A percentile compares a stretch with the other conserved stretches of the same genome.
phyloP scores from a whole-genome alignment of 2,797 vertebrate genomes.

The Eulemur rubriventer region DNA sequence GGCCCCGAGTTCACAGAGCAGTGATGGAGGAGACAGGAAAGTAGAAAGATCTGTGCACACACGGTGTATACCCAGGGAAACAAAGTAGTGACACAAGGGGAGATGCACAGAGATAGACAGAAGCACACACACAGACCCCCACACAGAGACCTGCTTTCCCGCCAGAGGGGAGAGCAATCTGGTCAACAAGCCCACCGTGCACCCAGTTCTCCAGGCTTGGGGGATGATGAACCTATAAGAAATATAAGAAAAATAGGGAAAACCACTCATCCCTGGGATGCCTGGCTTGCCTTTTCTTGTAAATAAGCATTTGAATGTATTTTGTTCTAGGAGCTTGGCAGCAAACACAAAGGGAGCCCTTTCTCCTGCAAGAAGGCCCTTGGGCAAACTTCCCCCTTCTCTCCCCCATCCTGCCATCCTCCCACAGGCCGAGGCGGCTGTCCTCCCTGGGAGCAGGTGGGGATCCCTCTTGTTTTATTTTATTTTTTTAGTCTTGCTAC shows the following conservation, averaged over 20 bases:
- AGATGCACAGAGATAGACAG: background rate
- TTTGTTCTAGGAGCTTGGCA: constrained; percentile 51
- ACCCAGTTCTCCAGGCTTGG: background rate
- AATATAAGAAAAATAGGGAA: background rate
- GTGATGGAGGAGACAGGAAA: background rate
- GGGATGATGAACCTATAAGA: background rate
- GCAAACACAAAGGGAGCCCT: constrained; percentile 34
- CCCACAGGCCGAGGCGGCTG: background rate
- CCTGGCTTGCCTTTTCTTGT: background rate
- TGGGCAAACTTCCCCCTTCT: background rate
- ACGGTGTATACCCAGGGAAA: background rate
- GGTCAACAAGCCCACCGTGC: background rate
- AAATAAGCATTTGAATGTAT: constrained; percentile 74
- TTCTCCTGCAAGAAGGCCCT: constrained; percentile 39
- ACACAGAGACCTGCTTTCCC: background rate
- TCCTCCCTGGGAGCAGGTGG: background rate
- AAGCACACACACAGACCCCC: background rate
- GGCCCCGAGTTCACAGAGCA: background rate
- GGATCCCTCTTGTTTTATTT: background rate
- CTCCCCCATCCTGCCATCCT: background rate
- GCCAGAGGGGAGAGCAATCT: background rate
- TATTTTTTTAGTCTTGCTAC: background rate
- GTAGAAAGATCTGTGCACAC: background rate
- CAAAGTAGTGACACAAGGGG: background rate
- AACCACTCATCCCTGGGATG: background rate